Base-by-base conservation (phyloP, 2,888 invertebrate species). In the Xanthostigma xanthostigma region DNA sequence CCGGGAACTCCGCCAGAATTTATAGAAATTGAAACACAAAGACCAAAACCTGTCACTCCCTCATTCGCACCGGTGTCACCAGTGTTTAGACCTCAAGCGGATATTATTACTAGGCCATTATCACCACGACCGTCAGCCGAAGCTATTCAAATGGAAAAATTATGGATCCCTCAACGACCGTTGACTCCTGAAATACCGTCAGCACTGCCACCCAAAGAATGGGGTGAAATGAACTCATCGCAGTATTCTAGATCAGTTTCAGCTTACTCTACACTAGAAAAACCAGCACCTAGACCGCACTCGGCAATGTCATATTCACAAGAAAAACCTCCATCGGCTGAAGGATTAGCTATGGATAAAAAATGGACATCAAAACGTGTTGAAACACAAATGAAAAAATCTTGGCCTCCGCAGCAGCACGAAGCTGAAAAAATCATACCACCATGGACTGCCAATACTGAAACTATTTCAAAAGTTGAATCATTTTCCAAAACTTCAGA, bases 121-220 rank as follows among this genome's bases (percentile, higher is more conserved):
- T 71, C 72, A 1, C 73, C 73, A 0, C 74, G 72, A 50, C 78
- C 81, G 9, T 80, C 81, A 3, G 72, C 74, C 0, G 78, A 81
- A 59, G 81, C 71, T 1, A 58, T 81, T 41, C 71, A 74, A 49
- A 81, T 81, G 81, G 80, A 81, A 54, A 81, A 78, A 60, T 65
- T 79, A 1, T 81, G 81, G 81, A 73, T 78, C 8, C 54, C 56
- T 36, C 57, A 55, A 17, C 48, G 47, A 43, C 56, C 57, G 40
- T 53, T 52, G 46, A 54, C 57, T 4, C 64, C 65, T 2, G 64
- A 60, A 49, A 54, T 60, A 33, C 44, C 53, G 33, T 49, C 53
- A 4, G 46, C 51, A 39, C 45, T 52, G 55, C 58, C 60, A 41
- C 64, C 66, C 35, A 65, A 64, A 53, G 49, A 63, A 37, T 65